Percentiles rank a stretch among this genome's conserved stretches.
Evolutionary conservation across 1,140 invertebrate species (phyloP).

Genomic region (Protaetia brevitarsis): DNA sequence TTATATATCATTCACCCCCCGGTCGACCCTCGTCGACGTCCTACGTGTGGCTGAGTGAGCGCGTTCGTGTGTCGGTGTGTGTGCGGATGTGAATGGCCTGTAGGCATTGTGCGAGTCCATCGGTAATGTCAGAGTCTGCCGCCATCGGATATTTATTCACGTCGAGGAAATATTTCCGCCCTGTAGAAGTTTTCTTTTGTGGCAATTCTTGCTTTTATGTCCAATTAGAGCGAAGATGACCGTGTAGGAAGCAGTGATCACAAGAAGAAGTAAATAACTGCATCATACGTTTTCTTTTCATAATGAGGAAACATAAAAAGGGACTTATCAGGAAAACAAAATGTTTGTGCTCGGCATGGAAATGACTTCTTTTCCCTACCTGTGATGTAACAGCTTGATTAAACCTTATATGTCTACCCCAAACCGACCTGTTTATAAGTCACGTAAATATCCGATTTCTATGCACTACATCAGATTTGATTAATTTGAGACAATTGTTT

Average conservation of each 20-base stretch:
- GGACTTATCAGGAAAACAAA: neutral
- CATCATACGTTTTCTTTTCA: too few species aligned
- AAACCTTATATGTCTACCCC: too few species aligned
- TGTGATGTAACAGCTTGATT: too few species aligned
- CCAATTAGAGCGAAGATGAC: too few species aligned
- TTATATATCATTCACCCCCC: slow-evolving; percentile 32
- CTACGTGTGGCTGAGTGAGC: neutral
- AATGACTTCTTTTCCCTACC: too few species aligned
- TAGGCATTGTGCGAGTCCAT: slow-evolving; percentile 24
- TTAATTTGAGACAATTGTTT: too few species aligned
- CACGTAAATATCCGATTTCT: too few species aligned
- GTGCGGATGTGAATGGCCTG: slow-evolving; percentile 3
- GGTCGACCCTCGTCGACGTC: slow-evolving; percentile 3
- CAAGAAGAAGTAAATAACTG: too few species aligned
- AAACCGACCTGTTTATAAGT: too few species aligned
- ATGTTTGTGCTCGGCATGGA: neutral
- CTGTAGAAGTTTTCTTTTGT: neutral
- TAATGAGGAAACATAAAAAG: neutral
- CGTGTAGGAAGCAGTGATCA: too few species aligned
- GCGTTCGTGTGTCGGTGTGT: slow-evolving; percentile 23
- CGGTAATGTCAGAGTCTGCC: slow-evolving; percentile 12
- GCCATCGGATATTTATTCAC: slow-evolving; percentile 20
- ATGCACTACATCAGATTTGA: too few species aligned
- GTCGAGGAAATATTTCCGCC: slow-evolving; percentile 23
- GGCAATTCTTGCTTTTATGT: too few species aligned